A percentile compares a stretch with the other conserved stretches of the same genome.
phyloP scores from a whole-genome alignment of 2,888 invertebrate genomes.

The Agrochola macilenta region DNA sequence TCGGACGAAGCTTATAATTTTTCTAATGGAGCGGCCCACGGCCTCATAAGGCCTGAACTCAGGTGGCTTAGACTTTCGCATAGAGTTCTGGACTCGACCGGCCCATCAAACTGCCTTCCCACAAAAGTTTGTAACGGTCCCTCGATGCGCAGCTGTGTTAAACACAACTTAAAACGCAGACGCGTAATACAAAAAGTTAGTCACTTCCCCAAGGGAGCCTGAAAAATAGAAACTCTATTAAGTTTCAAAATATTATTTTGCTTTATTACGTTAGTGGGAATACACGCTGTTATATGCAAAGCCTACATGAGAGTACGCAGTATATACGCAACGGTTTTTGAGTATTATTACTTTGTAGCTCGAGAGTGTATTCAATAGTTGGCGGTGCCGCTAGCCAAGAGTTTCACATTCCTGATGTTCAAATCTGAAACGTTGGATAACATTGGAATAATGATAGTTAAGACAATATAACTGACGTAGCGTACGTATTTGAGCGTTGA shows the following conservation, averaged over 20 bases:
- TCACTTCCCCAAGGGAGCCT: constrained; percentile 68
- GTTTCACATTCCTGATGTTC: constrained; percentile 18
- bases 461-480: constrained; percentile 9
- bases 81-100: constrained; percentile 57
- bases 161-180: constrained; percentile 78
- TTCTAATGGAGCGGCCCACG: constrained; percentile 78
- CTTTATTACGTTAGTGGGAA: constrained; percentile 62
- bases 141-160: constrained; percentile 76
- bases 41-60: constrained; percentile 76
- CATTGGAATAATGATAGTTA: constrained; percentile 6
- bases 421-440: constrained; percentile 27
- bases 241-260: constrained; percentile 65
- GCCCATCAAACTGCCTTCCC: constrained; percentile 75
- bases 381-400: constrained; percentile 3
- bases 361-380: constrained; percentile 10
- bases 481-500: not conserved
- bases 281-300: constrained; percentile 35
- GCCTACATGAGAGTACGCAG: constrained; percentile 8
- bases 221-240: constrained; percentile 64
- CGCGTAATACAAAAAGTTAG: constrained; percentile 79
- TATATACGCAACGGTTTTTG: not conserved
- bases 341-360: not conserved
- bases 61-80: constrained; percentile 18
- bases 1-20: constrained; percentile 78
- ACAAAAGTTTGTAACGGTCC: constrained; percentile 83